Conservation (phyloP, 2,888 invertebrate species). For the Danaus chrysippus region DNA sequence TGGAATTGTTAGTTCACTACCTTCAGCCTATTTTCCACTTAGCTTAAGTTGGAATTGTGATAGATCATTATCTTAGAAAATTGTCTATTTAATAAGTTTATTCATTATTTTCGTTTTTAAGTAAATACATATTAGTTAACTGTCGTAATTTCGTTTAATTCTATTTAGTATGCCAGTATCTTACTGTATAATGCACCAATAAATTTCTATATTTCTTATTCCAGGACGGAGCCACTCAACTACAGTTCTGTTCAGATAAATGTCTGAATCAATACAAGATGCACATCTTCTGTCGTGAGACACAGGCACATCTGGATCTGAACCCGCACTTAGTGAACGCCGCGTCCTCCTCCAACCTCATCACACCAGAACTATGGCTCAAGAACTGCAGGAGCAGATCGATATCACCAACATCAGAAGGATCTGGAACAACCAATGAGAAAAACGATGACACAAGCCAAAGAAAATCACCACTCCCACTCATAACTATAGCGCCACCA, state of each 20-base stretch:
- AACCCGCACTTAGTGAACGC: slow-evolving; percentile 84
- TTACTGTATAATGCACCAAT: slow-evolving; percentile 2
- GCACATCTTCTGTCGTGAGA: slow-evolving; percentile 97
- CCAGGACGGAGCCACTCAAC: slow-evolving; percentile 92
- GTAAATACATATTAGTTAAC: no score
- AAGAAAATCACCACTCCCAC: slow-evolving; percentile 77
- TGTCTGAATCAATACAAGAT: slow-evolving; percentile 97
- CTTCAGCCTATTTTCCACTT: no score
- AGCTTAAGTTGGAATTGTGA: no score
- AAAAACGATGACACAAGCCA: slow-evolving; percentile 45
- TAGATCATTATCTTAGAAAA: no score
- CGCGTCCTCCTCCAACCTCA: slow-evolving; percentile 79
- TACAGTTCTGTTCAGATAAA: slow-evolving; percentile 95
- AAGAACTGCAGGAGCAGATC: slow-evolving; percentile 86
- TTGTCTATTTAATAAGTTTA: no score
- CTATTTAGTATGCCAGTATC: not conserved
- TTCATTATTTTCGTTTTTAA: no score
- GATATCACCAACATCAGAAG: slow-evolving; percentile 78
- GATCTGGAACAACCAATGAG: slow-evolving; percentile 76
- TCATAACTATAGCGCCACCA: slow-evolving; percentile 83
- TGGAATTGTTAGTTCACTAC: no score
- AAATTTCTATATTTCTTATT: slow-evolving; percentile 36
- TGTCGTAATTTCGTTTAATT: no score
- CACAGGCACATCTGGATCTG: slow-evolving; percentile 93
- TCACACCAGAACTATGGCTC: slow-evolving; percentile 95